Conservation (phyloP, 1,140 invertebrate species). For the Helicoverpa armigera region DNA sequence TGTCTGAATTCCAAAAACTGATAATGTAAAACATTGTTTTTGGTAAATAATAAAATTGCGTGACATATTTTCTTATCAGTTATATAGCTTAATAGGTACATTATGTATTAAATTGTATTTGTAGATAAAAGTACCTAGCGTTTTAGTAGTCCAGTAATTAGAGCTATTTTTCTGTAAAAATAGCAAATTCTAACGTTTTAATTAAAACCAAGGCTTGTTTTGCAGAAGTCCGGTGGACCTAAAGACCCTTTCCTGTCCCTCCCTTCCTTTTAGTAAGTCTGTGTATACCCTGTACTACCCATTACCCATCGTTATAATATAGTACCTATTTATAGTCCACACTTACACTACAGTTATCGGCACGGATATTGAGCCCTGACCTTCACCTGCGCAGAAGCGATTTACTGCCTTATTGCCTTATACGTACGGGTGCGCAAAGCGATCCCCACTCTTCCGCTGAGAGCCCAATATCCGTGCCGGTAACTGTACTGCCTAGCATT, state of each 20-base stretch:
- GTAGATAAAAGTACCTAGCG: not conserved
- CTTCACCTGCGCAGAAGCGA: too few relatives aligned
- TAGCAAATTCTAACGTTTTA: not conserved
- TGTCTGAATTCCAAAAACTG: too few relatives aligned
- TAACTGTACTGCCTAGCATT: too few relatives aligned
- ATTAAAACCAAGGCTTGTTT: conserved; percentile 50
- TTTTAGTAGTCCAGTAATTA: conserved; percentile 18
- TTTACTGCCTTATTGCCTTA: too few relatives aligned
- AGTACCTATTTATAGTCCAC: not conserved
- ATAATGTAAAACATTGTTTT: not conserved
- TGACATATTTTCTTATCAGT: not conserved
- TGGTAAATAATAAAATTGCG: not conserved
- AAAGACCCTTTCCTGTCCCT: conserved; percentile 59
- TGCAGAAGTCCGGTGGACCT: conserved; percentile 82
- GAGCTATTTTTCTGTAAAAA: conserved; percentile 4
- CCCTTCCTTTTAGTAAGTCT: conserved; percentile 64
- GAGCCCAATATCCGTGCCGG: too few relatives aligned
- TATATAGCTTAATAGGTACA: not conserved
- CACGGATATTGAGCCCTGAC: too few relatives aligned
- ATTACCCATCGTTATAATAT: conserved; percentile 7
- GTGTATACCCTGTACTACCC: conserved; percentile 9
- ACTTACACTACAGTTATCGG: too few relatives aligned
- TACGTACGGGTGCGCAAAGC: too few relatives aligned
- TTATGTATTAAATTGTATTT: not conserved
- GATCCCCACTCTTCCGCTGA: too few relatives aligned